phyloP scores from a whole-genome alignment of 2,888 invertebrate species.

The Chalcosyrphus nemorum region DNA sequence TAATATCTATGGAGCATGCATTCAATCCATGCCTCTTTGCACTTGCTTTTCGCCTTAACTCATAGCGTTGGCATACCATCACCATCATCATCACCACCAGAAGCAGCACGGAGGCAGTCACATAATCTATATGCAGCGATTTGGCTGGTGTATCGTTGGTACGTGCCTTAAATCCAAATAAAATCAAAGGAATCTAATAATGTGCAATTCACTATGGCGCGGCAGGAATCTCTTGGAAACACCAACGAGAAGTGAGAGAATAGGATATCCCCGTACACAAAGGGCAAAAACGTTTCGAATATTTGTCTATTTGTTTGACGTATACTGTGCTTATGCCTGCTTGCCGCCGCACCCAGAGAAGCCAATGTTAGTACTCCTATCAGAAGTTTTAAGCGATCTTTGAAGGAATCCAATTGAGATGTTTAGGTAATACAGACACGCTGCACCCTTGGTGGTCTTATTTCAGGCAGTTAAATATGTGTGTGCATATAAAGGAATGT shows the following conservation, averaged over 20 bases:
- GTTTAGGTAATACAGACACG: conserved; percentile 36
- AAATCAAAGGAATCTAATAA: conserved; percentile 73
- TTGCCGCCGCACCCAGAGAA: not conserved
- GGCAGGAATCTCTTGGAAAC: conserved; percentile 21
- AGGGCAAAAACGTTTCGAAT: conserved; percentile 5
- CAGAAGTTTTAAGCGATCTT: conserved; percentile 55
- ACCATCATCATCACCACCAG: conserved; percentile 8
- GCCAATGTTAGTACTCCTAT: conserved; percentile 3
- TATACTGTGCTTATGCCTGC: not conserved
- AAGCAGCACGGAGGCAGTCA: conserved; percentile 48
- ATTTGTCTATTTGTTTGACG: conserved; percentile 1
- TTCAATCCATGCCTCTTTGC: conserved; percentile 23
- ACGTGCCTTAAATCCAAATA: conserved; percentile 70
- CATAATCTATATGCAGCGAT: conserved; percentile 54
- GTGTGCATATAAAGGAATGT: not conserved
- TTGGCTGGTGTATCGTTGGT: conserved; percentile 69
- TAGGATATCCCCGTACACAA: not conserved
- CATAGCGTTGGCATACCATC: not conserved
- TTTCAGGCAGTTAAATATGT: not conserved
- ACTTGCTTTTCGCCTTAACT: conserved; percentile 43
- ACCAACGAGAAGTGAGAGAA: not conserved
- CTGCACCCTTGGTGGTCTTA: not conserved
- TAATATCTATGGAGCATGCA: conserved; percentile 63
- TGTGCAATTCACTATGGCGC: conserved; percentile 48
- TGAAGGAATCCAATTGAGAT: conserved; percentile 60